Percentiles rank a stretch among this genome's conserved stretches.
Evolutionary conservation across 2,888 invertebrate species (phyloP).

Genomic region (Flexamia atlantica): DNA sequence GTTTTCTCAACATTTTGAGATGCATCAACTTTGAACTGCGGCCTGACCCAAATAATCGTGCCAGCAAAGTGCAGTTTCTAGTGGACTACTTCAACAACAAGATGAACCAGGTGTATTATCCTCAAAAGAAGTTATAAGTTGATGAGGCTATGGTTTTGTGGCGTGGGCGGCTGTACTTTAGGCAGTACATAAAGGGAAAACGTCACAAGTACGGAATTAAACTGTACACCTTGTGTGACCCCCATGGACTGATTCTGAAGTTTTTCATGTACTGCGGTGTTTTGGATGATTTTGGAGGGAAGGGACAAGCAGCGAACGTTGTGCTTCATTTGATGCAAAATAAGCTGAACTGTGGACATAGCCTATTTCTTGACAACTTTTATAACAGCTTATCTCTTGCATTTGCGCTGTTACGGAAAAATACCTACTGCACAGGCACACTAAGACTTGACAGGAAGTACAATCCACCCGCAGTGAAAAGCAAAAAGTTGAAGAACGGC

Average conservation of each 20-base stretch:
- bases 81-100: conserved; percentile 50
- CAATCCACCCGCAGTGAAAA: conserved; percentile 38
- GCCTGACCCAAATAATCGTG: not conserved
- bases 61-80: not conserved
- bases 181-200: conserved; percentile 47
- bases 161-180: conserved; percentile 14
- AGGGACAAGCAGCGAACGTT: conserved; percentile 26
- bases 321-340: not conserved
- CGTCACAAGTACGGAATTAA: conserved; percentile 40
- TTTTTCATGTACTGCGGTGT: conserved; percentile 45
- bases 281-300: conserved; percentile 24
- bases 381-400: conserved; percentile 33
- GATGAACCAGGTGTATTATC: conserved; percentile 25
- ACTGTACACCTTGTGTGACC: conserved; percentile 44
- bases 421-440: conserved; percentile 55
- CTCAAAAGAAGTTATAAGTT: conserved; percentile 18
- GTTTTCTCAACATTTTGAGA: conserved; percentile 72
- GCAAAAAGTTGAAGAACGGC: conserved; percentile 52
- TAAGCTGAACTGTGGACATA: conserved; percentile 42
- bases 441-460: conserved; percentile 49
- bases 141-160: conserved; percentile 45
- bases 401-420: not conserved
- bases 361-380: conserved; percentile 35
- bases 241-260: conserved; percentile 29
- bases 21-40: conserved; percentile 71